Evolutionary conservation across 2,888 invertebrate genomes (phyloP).

Genomic region (Leptinotarsa tumamoca): DNA sequence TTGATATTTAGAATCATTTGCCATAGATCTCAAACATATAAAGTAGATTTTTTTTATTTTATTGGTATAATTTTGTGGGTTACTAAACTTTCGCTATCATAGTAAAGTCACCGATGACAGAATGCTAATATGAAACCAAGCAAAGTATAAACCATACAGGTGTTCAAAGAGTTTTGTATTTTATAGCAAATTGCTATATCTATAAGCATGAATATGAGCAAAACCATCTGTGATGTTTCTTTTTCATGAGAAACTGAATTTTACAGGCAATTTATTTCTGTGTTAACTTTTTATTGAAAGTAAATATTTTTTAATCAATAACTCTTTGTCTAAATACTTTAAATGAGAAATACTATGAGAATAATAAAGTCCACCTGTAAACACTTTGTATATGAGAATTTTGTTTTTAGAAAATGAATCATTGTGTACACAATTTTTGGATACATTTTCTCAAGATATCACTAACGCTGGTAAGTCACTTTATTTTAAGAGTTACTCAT

Average conservation of each 20-base stretch:
- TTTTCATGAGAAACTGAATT: background rate
- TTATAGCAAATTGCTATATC: background rate
- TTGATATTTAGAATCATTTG: background rate
- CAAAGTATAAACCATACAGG: background rate
- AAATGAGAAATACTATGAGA: background rate
- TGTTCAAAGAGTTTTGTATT: background rate
- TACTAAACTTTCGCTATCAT: background rate
- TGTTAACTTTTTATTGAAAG: background rate
- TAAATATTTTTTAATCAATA: background rate
- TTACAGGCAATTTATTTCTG: background rate
- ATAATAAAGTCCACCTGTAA: background rate
- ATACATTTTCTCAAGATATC: background rate
- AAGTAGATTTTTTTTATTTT: background rate
- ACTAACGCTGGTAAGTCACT: slow-evolving; percentile 5
- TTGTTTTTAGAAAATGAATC: slow-evolving; percentile 14
- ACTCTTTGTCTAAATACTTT: background rate
- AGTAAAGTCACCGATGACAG: background rate
- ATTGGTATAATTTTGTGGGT: background rate
- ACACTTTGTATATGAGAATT: background rate
- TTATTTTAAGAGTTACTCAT: background rate
- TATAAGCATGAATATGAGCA: background rate
- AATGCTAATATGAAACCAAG: background rate
- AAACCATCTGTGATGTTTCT: background rate
- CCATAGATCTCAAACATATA: background rate
- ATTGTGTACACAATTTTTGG: background rate